These are phyloP conservation scores for Lacerta bilineata DNA, from an alignment of 2,797 vertebrate species.

Conservation along the genomic window DNA sequence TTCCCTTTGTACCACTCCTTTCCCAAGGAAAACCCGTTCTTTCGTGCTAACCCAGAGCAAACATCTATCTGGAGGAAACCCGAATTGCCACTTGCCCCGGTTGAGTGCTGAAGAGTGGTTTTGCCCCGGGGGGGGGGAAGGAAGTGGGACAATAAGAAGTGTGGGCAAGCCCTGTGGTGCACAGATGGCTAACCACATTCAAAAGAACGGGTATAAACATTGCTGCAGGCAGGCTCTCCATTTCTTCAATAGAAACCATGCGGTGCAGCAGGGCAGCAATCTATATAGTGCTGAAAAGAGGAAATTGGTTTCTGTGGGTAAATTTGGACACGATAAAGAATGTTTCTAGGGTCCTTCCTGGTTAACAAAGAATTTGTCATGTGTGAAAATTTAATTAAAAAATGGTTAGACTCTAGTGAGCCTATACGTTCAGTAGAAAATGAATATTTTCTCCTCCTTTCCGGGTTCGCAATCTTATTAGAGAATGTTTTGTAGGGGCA, in stretches of 20 bases:
- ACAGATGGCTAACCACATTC: background rate
- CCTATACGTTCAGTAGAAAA: background rate
- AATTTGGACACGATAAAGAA: background rate
- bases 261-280: too few species aligned
- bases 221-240: too few species aligned
- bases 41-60: too few species aligned
- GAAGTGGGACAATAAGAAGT: too few species aligned
- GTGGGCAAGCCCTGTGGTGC: background rate
- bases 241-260: background rate
- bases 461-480: background rate
- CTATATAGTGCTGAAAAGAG: background rate
- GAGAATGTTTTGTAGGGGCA: background rate
- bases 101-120: too few species aligned
- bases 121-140: too few species aligned
- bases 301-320: background rate
- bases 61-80: too few species aligned
- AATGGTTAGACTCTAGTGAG: constrained; percentile 19
- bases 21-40: too few species aligned
- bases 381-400: constrained; percentile 22
- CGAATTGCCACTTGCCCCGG: too few species aligned
- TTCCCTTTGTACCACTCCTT: too few species aligned
- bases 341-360: background rate
- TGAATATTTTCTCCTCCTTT: background rate
- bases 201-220: background rate
- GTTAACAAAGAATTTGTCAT: background rate